Evolutionary conservation across 2,888 invertebrate species (phyloP).

Genomic region (Drosophila paramelanica): DNA sequence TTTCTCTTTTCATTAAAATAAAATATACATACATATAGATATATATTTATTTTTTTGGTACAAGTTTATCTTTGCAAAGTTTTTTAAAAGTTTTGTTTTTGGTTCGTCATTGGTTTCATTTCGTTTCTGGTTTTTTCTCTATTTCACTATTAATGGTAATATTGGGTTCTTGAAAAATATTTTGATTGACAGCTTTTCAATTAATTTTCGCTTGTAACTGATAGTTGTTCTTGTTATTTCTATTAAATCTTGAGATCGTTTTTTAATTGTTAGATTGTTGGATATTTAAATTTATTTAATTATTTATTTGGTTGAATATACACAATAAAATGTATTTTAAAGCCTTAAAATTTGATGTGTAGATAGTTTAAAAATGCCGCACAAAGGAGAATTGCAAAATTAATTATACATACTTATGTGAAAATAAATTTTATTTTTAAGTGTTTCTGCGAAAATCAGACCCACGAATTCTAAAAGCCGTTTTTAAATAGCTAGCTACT

Average conservation of each 20-base stretch:
- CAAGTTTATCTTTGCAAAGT: conserved; percentile 60
- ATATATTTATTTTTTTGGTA: conserved; percentile 6
- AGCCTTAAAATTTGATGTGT: too few species aligned
- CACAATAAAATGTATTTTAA: too few species aligned
- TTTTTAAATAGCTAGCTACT: not conserved
- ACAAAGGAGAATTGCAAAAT: too few species aligned
- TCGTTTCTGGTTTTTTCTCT: conserved; percentile 2
- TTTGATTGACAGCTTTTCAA: conserved; percentile 7
- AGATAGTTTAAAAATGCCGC: too few species aligned
- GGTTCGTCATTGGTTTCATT: conserved; percentile 32
- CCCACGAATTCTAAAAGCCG: not conserved
- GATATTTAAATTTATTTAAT: too few species aligned
- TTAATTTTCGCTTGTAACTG: not conserved
- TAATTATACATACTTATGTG: too few species aligned
- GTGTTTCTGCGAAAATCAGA: not conserved
- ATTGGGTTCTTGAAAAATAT: conserved; percentile 6
- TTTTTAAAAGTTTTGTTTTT: conserved; percentile 46
- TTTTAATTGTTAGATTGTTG: too few species aligned
- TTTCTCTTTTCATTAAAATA: conserved; percentile 31
- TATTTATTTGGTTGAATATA: too few species aligned
- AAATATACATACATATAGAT: conserved; percentile 2
- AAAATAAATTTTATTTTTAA: too few species aligned
- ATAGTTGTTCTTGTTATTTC: not conserved
- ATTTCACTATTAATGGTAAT: conserved; percentile 1
- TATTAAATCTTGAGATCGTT: too few species aligned